phyloP scores from a whole-genome alignment of 2,888 invertebrate genomes.

The Laothoe populi region DNA sequence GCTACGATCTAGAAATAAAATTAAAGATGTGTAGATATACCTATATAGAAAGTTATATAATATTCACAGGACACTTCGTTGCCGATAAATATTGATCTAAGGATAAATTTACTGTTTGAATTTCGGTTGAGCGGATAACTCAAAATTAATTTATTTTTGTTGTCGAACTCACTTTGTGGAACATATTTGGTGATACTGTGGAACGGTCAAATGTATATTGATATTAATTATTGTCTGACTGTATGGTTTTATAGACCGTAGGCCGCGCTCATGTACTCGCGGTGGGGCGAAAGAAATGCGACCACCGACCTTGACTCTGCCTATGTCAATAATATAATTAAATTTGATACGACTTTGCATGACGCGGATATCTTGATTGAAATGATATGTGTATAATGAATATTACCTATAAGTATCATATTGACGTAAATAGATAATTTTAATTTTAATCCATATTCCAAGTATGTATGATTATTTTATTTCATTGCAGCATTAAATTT shows the following conservation, averaged over 20 bases:
- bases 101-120: conserved; percentile 8
- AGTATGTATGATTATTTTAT: too few relatives aligned
- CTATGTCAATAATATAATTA: not conserved
- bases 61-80: too few relatives aligned
- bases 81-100: not conserved
- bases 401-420: too few relatives aligned
- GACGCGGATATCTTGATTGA: not conserved
- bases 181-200: conserved; percentile 67
- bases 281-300: conserved; percentile 34
- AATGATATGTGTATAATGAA: too few relatives aligned
- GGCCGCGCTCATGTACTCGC: not conserved
- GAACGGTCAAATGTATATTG: conserved; percentile 55
- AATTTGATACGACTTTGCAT: not conserved
- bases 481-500: too few relatives aligned
- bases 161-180: conserved; percentile 71
- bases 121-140: not conserved
- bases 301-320: conserved; percentile 31
- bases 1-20: not conserved
- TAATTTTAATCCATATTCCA: too few relatives aligned
- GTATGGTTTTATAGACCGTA: conserved; percentile 30
- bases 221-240: conserved; percentile 57
- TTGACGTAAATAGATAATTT: too few relatives aligned
- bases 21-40: too few relatives aligned
- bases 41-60: too few relatives aligned
- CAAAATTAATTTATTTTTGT: not conserved